These are phyloP conservation scores for Turnix velox DNA, from an alignment of 2,113 vertebrate species.

Conservation along the genomic window DNA sequence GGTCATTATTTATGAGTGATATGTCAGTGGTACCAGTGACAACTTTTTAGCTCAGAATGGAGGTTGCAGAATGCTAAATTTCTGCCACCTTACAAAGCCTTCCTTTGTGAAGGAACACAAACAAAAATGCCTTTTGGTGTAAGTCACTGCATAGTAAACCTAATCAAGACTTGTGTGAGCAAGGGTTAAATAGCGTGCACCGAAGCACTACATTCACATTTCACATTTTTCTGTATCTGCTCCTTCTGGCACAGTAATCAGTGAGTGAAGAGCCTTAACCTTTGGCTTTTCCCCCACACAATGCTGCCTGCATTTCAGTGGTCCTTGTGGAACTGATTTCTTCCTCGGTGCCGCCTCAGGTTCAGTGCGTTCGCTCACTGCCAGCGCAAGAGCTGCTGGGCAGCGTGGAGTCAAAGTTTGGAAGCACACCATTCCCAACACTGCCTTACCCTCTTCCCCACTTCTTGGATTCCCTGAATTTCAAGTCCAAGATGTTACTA, in stretches of 20 bases:
- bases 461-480: not conserved
- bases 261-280: not conserved
- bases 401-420: not conserved
- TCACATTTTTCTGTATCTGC: not conserved
- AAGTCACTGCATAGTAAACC: not conserved
- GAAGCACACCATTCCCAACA: not conserved
- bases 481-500: not conserved
- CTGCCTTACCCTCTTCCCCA: not conserved
- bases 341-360: not conserved
- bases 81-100: not conserved
- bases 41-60: not conserved
- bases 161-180: not conserved
- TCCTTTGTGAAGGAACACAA: not conserved
- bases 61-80: not conserved
- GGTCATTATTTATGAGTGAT: not conserved
- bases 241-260: not conserved
- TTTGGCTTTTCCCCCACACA: conserved; percentile 11
- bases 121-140: not conserved
- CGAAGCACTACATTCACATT: not conserved
- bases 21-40: not conserved
- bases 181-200: not conserved
- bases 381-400: not conserved
- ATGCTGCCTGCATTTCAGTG: not conserved
- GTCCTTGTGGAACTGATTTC: not conserved
- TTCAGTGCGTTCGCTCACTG: not conserved